Percentiles rank a stretch among this genome's conserved stretches.
phyloP scores from a whole-genome alignment of 2,888 invertebrate genomes.

The Amphipoea oculea region DNA sequence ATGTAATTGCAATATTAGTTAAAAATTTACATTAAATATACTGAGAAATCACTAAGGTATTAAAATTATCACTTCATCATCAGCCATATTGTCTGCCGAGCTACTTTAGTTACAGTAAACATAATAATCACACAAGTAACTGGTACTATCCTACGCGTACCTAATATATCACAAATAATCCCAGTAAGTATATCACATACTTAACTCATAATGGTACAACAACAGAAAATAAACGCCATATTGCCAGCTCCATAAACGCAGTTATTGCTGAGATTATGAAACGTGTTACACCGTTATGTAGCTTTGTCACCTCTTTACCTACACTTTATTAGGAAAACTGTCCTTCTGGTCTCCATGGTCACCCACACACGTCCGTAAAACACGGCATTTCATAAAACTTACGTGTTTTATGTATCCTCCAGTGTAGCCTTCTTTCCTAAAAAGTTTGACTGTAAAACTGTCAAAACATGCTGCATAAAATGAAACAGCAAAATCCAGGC shows the following conservation, averaged over 20 bases:
- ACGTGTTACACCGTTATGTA: slow-evolving; percentile 21
- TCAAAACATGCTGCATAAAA: slow-evolving; percentile 7
- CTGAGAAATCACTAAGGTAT: not conserved
- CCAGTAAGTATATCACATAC: not conserved
- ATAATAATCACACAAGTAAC: not conserved
- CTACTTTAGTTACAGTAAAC: too few relatives aligned
- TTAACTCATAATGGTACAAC: not conserved
- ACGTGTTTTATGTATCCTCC: not conserved
- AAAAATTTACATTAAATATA: not conserved
- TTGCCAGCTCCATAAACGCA: slow-evolving; percentile 35
- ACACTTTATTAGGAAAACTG: slow-evolving; percentile 29
- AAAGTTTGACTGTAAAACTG: slow-evolving; percentile 32
- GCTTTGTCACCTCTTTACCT: slow-evolving; percentile 16
- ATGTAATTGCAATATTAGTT: not conserved
- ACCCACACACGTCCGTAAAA: not conserved
- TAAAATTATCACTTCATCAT: not conserved
- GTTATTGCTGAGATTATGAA: slow-evolving; percentile 38
- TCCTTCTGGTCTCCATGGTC: not conserved
- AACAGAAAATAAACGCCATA: slow-evolving; percentile 3
- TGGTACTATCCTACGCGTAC: not conserved
- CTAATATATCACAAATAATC: not conserved
- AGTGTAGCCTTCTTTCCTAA: slow-evolving; percentile 3
- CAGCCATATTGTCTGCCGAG: not conserved
- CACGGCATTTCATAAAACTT: slow-evolving; percentile 19
- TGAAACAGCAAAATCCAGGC: not conserved